Base-by-base conservation (phyloP, 2,888 invertebrate species). In the Drosophila atripex region DNA sequence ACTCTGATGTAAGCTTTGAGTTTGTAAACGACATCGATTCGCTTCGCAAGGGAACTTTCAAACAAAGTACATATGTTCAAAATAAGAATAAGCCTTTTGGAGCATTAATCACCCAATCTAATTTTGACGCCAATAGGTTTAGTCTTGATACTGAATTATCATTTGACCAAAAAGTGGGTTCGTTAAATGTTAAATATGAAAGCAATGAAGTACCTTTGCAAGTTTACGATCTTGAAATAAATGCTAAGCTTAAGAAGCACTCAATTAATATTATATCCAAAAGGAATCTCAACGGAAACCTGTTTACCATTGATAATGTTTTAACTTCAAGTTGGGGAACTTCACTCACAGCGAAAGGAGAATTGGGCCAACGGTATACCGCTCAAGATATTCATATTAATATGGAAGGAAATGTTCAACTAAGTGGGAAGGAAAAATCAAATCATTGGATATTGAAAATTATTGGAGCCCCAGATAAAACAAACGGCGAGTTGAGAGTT, bases 111-210 rank as follows among this genome's bases (percentile, higher is more conserved):
- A 73, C 94, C 0, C 93, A 95, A 54, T 93, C 93, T 0, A 52
- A 51, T 3, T 74, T 78, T 5, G 85, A 86, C 12, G 73, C 57
- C 0, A 72, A 88, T 14, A 87, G 87, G 28, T 73, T 88, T 7
- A 93, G 94, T 73, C 73, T 93, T 0, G 94, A 94, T 1, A 53
- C 94, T 0, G 93, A 93, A 70, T 92, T 93, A 0, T 90, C 92
- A 32, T 94, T 94, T 78, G 92, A 93, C 0, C 93, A 94, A 66
- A 93, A 94, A 69, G 93, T 94, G 49, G 91, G 93, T 0, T 92
- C 93, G 1, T 87, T 93, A 0, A 92, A 93, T 51, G 66, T 94
- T 1, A 92, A 92, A 12, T 90, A 91, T 1, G 91, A 92, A 59
- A 80, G 88, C 16, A 91, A 92, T 69, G 89, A 90, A 23, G 92